A percentile compares a stretch with the other conserved stretches of the same genome.
phyloP scores from a whole-genome alignment of 2,888 invertebrate species.

The Latrodectus hesperus region DNA sequence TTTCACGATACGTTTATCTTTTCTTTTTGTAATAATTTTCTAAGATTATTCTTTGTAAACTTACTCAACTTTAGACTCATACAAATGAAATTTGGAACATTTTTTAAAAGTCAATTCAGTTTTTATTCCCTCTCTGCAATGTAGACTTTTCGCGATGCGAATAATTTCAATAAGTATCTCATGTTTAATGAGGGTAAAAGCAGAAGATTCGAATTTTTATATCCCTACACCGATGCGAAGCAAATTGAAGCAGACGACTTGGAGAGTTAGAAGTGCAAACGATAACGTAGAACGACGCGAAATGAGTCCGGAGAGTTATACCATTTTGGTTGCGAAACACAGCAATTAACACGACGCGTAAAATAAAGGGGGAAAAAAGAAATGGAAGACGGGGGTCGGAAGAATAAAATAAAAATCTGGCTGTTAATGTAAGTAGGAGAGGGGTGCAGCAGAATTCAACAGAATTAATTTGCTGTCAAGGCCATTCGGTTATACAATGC shows the following conservation, averaged over 20 bases:
- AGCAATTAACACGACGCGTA: constrained; percentile 52
- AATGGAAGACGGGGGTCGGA: constrained; percentile 16
- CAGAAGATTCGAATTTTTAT: neutral
- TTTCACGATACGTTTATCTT: too few relatives aligned
- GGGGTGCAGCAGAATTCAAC: constrained; percentile 22
- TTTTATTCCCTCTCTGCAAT: too few relatives aligned
- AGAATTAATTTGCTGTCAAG: constrained; percentile 69
- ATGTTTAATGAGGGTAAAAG: constrained; percentile 1
- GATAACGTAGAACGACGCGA: neutral
- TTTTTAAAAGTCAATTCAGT: too few relatives aligned
- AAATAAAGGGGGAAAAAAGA: constrained; percentile 49
- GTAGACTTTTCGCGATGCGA: neutral
- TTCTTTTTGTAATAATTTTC: too few relatives aligned
- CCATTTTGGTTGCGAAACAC: constrained; percentile 25
- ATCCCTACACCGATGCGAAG: neutral
- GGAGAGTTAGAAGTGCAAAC: neutral
- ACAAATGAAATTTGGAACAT: too few relatives aligned
- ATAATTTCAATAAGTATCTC: constrained; percentile 2
- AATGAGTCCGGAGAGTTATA: neutral
- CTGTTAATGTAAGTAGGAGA: constrained; percentile 34
- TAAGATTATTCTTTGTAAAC: too few relatives aligned
- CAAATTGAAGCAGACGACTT: neutral
- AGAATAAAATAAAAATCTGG: constrained; percentile 4
- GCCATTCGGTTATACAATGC: constrained; percentile 61
- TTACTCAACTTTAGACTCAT: too few relatives aligned